These are phyloP conservation scores for Nycticryphes semicollaris DNA, from an alignment of 2,113 vertebrate genomes.

Conservation along the genomic window DNA sequence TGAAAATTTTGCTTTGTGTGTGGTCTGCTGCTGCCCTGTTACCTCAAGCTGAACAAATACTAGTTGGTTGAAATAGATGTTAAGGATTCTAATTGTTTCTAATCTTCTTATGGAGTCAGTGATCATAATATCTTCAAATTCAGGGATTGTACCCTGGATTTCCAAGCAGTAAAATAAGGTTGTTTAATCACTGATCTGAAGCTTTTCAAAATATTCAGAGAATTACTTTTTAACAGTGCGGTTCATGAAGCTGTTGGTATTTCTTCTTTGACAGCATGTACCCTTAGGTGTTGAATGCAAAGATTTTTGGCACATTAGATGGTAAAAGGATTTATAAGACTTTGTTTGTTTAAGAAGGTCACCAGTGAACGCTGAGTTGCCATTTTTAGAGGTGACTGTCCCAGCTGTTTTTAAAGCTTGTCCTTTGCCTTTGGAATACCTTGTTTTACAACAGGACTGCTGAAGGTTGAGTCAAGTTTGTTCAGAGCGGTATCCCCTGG, in stretches of 20 bases:
- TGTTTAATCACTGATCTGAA: background rate
- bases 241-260: background rate
- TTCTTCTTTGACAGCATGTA: background rate
- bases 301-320: background rate
- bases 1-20: background rate
- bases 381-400: background rate
- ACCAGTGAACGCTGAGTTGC: background rate
- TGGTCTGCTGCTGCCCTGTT: background rate
- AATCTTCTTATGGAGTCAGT: background rate
- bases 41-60: background rate
- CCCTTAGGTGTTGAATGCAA: background rate
- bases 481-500: conserved; percentile 46
- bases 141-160: background rate
- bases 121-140: background rate
- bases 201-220: background rate
- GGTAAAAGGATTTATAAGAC: background rate
- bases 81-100: background rate
- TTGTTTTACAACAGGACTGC: background rate
- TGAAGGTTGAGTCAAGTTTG: conserved; percentile 41
- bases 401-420: background rate
- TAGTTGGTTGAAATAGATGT: background rate
- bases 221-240: background rate
- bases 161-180: background rate
- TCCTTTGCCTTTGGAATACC: conserved; percentile 2
- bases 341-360: background rate